phyloP scores from a whole-genome alignment of 2,113 vertebrate genomes.

The Antigone vipio region DNA sequence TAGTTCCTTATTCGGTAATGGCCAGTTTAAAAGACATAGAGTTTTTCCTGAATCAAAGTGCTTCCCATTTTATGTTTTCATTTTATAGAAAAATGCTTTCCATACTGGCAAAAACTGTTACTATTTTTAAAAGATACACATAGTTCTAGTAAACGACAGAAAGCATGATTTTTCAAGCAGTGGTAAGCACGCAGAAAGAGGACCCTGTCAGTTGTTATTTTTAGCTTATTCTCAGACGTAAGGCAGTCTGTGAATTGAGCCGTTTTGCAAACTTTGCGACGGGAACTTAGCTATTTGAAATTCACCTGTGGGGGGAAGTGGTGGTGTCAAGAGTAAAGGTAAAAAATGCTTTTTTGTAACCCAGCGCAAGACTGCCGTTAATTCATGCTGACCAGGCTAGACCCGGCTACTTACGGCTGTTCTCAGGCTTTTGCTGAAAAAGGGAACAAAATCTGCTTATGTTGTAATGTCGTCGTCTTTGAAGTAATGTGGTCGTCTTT shows the following conservation, averaged over 20 bases:
- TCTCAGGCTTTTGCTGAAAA: not conserved
- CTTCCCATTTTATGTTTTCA: not conserved
- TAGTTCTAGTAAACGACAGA: not conserved
- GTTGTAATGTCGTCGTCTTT: not conserved
- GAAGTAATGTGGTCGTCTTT: not conserved
- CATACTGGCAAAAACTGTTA: not conserved
- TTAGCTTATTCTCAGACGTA: not conserved
- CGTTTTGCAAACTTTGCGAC: not conserved
- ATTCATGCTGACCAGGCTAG: not conserved
- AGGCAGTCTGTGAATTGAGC: not conserved
- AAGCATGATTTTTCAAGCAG: not conserved
- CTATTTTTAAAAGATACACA: not conserved
- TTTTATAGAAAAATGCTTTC: slow-evolving; percentile 9
- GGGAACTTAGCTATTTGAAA: not conserved
- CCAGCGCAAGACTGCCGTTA: not conserved
- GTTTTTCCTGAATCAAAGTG: not conserved
- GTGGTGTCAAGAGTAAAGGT: not conserved
- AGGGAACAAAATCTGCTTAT: not conserved
- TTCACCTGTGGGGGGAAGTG: not conserved
- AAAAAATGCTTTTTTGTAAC: not conserved
- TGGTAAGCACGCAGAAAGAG: not conserved
- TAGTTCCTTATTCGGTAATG: not conserved
- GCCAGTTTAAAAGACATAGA: not conserved
- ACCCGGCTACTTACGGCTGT: not conserved
- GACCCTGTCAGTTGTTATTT: not conserved